Evolutionary conservation across 2,797 vertebrate species (phyloP).

Genomic region (Agapornis canus): DNA sequence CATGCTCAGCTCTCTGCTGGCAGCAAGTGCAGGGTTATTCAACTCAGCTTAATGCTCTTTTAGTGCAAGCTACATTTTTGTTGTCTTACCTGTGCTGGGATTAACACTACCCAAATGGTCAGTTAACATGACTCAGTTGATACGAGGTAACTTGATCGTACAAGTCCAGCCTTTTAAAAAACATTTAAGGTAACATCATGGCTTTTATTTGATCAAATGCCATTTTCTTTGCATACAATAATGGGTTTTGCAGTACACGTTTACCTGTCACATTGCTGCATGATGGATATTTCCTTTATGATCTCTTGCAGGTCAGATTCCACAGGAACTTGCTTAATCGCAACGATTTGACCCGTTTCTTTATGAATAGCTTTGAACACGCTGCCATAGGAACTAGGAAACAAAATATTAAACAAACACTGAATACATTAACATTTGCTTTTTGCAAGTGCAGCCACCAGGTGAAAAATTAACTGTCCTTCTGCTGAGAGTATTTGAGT

Average conservation of each 20-base stretch:
- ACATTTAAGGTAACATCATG: conserved; percentile 23
- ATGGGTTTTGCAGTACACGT: background rate
- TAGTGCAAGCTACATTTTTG: background rate
- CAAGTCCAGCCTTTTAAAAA: conserved; percentile 49
- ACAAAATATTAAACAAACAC: background rate
- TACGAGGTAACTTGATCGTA: background rate
- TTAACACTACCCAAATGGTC: conserved; percentile 8
- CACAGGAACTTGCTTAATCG: conserved; percentile 96
- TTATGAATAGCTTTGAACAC: conserved; percentile 95
- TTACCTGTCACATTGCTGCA: conserved; percentile 97
- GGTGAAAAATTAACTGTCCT: background rate
- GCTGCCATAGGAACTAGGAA: conserved; percentile 89
- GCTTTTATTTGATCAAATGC: background rate
- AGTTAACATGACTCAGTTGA: background rate
- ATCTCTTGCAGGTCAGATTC: conserved; percentile 96
- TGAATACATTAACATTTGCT: background rate
- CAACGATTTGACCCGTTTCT: conserved; percentile 94
- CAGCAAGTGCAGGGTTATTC: conserved; percentile 10
- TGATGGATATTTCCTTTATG: conserved; percentile 97
- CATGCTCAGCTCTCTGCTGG: background rate
- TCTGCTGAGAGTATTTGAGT: background rate
- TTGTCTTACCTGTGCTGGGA: conserved; percentile 28
- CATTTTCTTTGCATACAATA: background rate
- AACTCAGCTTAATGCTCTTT: background rate
- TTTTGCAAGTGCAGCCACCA: background rate